Conservation (phyloP, 2,797 vertebrate species). For the Tarsius wallacei region DNA sequence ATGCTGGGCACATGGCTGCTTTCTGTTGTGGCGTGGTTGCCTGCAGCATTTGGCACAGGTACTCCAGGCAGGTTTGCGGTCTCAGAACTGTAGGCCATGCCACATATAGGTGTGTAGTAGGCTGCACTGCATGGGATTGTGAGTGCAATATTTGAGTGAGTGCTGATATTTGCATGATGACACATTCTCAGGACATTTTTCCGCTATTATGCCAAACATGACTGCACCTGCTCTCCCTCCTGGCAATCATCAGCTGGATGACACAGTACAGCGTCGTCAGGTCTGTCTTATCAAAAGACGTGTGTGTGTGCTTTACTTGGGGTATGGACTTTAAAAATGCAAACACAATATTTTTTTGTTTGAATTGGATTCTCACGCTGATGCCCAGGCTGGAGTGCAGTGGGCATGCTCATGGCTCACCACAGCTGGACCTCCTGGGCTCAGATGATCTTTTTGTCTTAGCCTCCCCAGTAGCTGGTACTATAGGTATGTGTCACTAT, state of each 20-base stretch:
- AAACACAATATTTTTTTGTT: background rate
- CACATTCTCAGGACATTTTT: background rate
- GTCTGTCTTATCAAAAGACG: background rate
- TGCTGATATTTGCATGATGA: too few relatives aligned
- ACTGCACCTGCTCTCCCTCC: background rate
- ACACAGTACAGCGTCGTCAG: accelerated
- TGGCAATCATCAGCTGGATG: too few relatives aligned
- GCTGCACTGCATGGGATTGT: too few relatives aligned
- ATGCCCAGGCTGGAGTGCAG: background rate
- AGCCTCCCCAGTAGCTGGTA: background rate
- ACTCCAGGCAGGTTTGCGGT: background rate
- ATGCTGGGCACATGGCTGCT: too few relatives aligned
- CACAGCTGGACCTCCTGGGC: background rate
- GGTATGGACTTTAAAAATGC: too few relatives aligned
- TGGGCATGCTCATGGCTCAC: background rate
- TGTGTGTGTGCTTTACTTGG: too few relatives aligned
- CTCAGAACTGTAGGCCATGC: background rate
- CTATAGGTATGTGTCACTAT: background rate
- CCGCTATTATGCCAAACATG: accelerated
- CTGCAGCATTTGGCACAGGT: too few relatives aligned
- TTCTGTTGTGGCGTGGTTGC: background rate
- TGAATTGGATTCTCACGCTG: background rate
- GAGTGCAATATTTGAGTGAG: too few relatives aligned
- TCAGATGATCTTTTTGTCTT: background rate
- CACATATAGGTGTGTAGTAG: too few relatives aligned